Evolutionary conservation across 2,888 invertebrate species (phyloP), one percentile per base, ranked within the genome.

Genomic region (Amorpha juglandis): DNA sequence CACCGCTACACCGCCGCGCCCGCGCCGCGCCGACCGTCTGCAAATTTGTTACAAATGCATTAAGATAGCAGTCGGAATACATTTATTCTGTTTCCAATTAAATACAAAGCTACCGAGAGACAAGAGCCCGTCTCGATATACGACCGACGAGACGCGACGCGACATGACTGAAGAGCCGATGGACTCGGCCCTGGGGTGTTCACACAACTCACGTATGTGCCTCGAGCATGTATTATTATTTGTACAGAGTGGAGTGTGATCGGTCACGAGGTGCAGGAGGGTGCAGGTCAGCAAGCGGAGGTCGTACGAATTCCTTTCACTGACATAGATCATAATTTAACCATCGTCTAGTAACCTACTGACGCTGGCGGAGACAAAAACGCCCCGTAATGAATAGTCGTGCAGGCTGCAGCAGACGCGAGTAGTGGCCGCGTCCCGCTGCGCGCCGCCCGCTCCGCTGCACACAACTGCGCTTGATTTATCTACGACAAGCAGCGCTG

Each of bases 391-490:
- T 64, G 53, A 48, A 64, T 64, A 35, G 58, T 64, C 52, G 66
- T 42, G 21, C n/a, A n/a, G n/a, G n/a, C n/a, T n/a, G n/a, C 55
- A 51, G 62, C 67, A 21, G 62, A 65, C 67, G 63, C 69, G 69
- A 68, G 53, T 64, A 53, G 64, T 62, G 62, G 47, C 68, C 14
- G 64, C 62, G 65, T 64, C 69, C 67, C 65, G 70, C 71, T 42
- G 69, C 50, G 64, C 62, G 42, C 55, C 63, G 38, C 48, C 58
- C 48, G 42, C 50, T 45, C 62, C 47, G 63, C 52, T 47, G n/a
- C 62, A 58, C 52, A 47, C 53, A 53, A 53, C 45, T 53, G 53
- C 53, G 33, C 3, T 53, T 64, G 64, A 64, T 64, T 64, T 64
- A 64, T 64, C 47, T 52, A 9, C 45, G 45, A 21, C 16, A 12